Evolutionary conservation across 1,140 invertebrate species (phyloP).

Genomic region (Drusus annulatus): DNA sequence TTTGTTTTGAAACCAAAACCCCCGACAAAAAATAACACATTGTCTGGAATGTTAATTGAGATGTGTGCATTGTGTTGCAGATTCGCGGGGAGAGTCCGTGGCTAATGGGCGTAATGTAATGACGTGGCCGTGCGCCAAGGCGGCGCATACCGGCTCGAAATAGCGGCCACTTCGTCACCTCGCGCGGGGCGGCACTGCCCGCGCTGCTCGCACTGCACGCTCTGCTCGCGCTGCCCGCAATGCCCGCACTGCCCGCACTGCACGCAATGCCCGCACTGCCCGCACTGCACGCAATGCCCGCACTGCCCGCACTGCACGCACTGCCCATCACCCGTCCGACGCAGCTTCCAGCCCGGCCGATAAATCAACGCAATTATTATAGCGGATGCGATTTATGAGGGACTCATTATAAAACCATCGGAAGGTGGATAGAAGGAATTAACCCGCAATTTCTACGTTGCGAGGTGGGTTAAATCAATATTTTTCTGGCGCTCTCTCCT

Average conservation of each 20-base stretch:
- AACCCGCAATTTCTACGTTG: too few species aligned
- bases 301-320: too few species aligned
- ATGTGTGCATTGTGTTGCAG: not conserved
- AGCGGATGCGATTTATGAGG: slow-evolving; percentile 5
- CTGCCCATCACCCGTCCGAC: not conserved
- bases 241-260: too few species aligned
- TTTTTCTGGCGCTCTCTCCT: too few species aligned
- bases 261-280: too few species aligned
- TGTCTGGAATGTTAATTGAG: slow-evolving; percentile 11
- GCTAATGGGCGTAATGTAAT: slow-evolving; percentile 3
- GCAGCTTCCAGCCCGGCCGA: not conserved
- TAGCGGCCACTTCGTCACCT: slow-evolving; percentile 10
- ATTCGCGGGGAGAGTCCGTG: not conserved
- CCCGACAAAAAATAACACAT: not conserved
- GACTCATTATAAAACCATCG: not conserved
- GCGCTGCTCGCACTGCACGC: too few species aligned
- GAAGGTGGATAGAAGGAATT: not conserved
- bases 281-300: too few species aligned
- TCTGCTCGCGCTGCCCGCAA: too few species aligned
- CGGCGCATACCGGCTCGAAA: slow-evolving; percentile 4
- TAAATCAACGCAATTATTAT: slow-evolving; percentile 21
- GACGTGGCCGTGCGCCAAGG: not conserved
- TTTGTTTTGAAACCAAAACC: too few species aligned
- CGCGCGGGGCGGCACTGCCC: not conserved
- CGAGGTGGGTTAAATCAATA: too few species aligned